Conservation (phyloP, 2,888 invertebrate species). For the Odontomyia ornata region DNA sequence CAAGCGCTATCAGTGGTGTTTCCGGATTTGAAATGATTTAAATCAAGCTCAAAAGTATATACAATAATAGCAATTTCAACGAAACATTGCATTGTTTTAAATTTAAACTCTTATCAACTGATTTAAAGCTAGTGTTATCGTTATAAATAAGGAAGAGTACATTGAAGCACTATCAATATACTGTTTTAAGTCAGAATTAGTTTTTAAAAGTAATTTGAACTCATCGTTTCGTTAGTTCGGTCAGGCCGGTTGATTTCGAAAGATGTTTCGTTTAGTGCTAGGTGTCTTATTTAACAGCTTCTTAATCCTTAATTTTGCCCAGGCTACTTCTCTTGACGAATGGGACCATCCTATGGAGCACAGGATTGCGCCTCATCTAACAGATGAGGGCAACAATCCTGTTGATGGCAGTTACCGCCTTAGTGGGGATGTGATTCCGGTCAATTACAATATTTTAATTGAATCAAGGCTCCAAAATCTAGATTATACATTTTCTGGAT, state of each 20-base stretch:
- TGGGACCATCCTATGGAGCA: neutral
- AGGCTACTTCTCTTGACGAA: neutral
- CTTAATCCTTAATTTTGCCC: neutral
- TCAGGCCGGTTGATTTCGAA: neutral
- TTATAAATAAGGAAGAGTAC: too few relatives aligned
- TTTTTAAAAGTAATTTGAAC: neutral
- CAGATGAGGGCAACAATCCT: neutral
- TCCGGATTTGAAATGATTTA: too few relatives aligned
- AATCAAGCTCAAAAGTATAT: too few relatives aligned
- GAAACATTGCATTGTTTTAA: too few relatives aligned
- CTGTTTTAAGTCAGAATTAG: too few relatives aligned
- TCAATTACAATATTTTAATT: constrained; percentile 20
- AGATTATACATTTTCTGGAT: neutral
- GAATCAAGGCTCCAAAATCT: neutral
- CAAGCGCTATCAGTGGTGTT: too few relatives aligned
- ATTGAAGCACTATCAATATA: too few relatives aligned
- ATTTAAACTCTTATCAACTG: too few relatives aligned
- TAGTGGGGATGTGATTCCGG: neutral
- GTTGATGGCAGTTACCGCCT: constrained; percentile 11
- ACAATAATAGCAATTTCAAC: too few relatives aligned
- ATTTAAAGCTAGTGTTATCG: too few relatives aligned
- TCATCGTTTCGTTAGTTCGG: neutral
- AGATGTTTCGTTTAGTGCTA: constrained; percentile 30
- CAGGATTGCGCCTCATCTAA: neutral
- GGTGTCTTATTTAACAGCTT: constrained; percentile 19